These are phyloP conservation scores for Platichthys flesus DNA, from an alignment of 2,113 vertebrate genomes.

Conservation along the genomic window DNA sequence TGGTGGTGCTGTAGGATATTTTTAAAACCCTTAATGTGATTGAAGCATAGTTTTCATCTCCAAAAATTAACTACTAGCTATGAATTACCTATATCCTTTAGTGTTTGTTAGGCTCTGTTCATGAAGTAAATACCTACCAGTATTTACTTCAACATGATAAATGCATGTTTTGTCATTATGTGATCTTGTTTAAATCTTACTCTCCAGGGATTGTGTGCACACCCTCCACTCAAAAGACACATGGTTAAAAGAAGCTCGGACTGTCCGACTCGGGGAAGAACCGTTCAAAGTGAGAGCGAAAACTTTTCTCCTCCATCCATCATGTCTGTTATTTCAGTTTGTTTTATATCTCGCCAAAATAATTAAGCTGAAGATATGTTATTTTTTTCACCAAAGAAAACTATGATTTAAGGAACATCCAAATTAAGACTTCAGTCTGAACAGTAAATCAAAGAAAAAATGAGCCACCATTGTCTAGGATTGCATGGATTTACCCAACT, in stretches of 20 bases:
- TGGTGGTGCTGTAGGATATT: conserved; percentile 35
- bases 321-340: too few species aligned
- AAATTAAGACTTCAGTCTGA: conserved; percentile 1
- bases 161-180: neutral
- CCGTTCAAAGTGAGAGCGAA: conserved; percentile 89
- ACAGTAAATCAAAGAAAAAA: too few species aligned
- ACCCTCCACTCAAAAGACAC: conserved; percentile 94
- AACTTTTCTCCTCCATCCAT: too few species aligned
- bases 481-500: too few species aligned
- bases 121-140: neutral
- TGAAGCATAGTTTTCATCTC: neutral
- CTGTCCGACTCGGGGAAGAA: conserved; percentile 91
- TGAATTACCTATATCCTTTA: neutral
- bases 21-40: neutral
- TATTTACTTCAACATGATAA: too few species aligned
- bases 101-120: neutral
- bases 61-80: neutral
- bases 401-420: neutral
- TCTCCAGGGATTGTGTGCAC: conserved; percentile 91
- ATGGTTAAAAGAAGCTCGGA: conserved; percentile 95
- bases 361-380: too few species aligned
- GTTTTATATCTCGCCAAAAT: too few species aligned
- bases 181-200: neutral
- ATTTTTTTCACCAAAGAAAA: neutral
- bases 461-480: too few species aligned